Evolutionary conservation across 2,888 invertebrate genomes (phyloP), one percentile per base, ranked within the genome.

Genomic region (Ormia ochracea): DNA sequence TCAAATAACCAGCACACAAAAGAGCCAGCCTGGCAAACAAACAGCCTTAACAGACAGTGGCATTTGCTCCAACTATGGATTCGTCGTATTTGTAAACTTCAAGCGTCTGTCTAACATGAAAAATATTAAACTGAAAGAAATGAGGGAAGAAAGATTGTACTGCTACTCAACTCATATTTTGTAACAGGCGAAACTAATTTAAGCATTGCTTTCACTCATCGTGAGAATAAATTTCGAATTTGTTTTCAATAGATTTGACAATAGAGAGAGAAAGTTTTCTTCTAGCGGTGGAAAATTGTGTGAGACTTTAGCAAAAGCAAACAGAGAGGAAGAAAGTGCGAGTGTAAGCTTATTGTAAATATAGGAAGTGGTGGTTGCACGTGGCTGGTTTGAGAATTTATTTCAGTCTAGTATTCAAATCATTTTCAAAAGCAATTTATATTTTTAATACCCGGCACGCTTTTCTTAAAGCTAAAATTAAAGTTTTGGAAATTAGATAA

Each of bases 151-250:
- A 33, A 41, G 41, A 33, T 33, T 23, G 54, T 45, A 41, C 14
- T 63, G 36, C 31, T 52, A 36, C 61, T 78, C 31, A 43, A 36
- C 61, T 78, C 72, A 72, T 26, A 65, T 61, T 68, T 81, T 52
- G 38, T 81, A 52, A 54, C 68, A 76, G 52, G 72, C 72, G 58
- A 76, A 80, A 80, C 80, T 76, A 80, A 80, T 80, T 80, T 76
- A 72, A 31, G 33, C 70, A 54, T 54, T 56, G 78, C 78, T 78
- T 81, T 81, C 78, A 81, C 81, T 75, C 81, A 43, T 12, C 65
- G 75, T 78, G 81, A 81, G 81, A 81, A 81, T 65, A 56, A 56
- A 12, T 66, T 52, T 26, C 36, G 26, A 26, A 43, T 52, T 78
- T 33, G 9, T 21, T 14, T 38, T 43, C 61, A 12, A 61, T n/a